phyloP scores from a whole-genome alignment of 1,140 invertebrate species.

The Drosophila simulans region DNA sequence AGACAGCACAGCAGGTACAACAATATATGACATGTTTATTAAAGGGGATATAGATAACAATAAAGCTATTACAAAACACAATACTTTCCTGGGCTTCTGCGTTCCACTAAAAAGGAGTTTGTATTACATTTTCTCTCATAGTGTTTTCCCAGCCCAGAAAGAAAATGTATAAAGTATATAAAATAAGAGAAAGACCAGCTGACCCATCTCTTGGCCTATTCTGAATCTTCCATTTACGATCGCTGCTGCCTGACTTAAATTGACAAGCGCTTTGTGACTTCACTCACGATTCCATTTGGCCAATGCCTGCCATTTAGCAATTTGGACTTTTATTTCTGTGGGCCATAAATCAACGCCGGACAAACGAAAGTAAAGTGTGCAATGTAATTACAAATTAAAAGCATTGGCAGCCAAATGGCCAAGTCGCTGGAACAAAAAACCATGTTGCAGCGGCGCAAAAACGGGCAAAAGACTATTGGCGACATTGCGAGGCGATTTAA shows the following conservation, averaged over 20 bases:
- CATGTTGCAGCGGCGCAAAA: constrained; percentile 11
- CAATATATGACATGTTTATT: constrained; percentile 18
- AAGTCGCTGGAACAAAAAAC: constrained; percentile 15
- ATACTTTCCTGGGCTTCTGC: no score
- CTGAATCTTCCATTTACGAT: constrained; percentile 35
- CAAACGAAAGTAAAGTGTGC: constrained; percentile 78
- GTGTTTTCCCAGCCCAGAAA: background rate
- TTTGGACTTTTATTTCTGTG: constrained; percentile 55
- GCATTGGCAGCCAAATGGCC: constrained; percentile 32
- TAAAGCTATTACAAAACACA: no score
- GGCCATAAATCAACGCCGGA: constrained; percentile 74
- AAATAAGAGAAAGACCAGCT: constrained; percentile 9
- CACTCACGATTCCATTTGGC: constrained; percentile 70
- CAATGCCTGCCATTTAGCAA: constrained; percentile 58
- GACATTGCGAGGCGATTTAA: constrained; percentile 73
- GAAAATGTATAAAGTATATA: background rate
- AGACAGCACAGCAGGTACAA: constrained; percentile 28
- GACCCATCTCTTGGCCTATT: background rate
- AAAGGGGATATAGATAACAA: background rate
- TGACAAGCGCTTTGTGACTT: constrained; percentile 53
- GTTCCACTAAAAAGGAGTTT: no score
- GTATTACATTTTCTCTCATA: background rate
- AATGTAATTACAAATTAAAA: constrained; percentile 80
- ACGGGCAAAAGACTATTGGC: constrained; percentile 52
- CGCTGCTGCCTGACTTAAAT: constrained; percentile 22